Base-by-base conservation (phyloP, 2,888 invertebrate genomes). In the Leptinotarsa rubiginosa region DNA sequence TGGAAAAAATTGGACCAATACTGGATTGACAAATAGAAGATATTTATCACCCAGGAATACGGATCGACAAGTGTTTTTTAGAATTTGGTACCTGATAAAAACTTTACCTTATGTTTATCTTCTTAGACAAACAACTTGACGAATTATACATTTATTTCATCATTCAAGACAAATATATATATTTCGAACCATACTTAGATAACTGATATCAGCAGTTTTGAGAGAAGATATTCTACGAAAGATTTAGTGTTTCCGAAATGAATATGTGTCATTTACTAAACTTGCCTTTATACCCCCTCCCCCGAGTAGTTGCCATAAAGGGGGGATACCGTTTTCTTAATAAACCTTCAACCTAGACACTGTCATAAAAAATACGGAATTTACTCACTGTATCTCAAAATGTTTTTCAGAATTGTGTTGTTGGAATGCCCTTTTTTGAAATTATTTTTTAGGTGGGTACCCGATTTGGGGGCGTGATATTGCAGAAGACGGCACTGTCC, bases 71-170 rank as follows among this genome's bases (percentile, higher is more conserved):
- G 75, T 73, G 73, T 62, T 71, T 77, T 75, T 76, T 67, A 62
- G 31, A 25, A 41, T 73, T 73, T 59, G 69, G 69, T 72, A 69
- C 72, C 70, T 66, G 77, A 75, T 78, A 76, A 75, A 73, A 70
- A 65, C 31, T 73, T 75, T 70, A 74, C 72, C 75, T 65, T 72
- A 70, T 18, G 54, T 69, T 54, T 74, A 74, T 78, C 75, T 75
- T 76, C 76, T 65, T 52, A 72, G 59, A 74, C 72, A 78, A 76
- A 78, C 71, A 76, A 72, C 73, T 70, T 76, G 62, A 62, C n/a
- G 76, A 76, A 76, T 78, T 76, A 74, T 67, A 76, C 65, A 65
- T 72, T 62, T 69, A 59, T 75, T 72, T 70, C 70, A 70, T 47
- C 70, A 73, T 67, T 62, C 41, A 41, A 47, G 67, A 67, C 72